These are phyloP conservation scores for Eunapius fragilis DNA, from an alignment of 37 sponge, comb jelly and placozoan genomes.

Conservation along the genomic window DNA sequence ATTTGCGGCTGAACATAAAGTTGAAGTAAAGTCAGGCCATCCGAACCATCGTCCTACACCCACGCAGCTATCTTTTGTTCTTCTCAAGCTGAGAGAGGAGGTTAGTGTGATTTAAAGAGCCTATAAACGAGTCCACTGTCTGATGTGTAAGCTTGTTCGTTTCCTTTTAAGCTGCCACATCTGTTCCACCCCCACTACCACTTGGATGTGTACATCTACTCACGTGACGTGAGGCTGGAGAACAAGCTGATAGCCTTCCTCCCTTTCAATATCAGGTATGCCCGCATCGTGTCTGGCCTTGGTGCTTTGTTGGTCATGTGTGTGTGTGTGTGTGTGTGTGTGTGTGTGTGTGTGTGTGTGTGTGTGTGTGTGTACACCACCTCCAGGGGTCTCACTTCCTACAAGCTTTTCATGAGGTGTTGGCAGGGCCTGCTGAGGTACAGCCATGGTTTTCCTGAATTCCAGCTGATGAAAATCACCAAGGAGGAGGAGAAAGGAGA, in stretches of 20 bases:
- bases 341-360: too few species aligned
- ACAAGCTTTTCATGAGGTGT: conserved; percentile 15
- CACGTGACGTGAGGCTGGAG: conserved; percentile 41
- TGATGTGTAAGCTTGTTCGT: neutral
- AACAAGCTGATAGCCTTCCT: conserved; percentile 29
- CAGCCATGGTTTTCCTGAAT: neutral
- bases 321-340: too few species aligned
- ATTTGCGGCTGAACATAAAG: neutral
- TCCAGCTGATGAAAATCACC: conserved; percentile 69
- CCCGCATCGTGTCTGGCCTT: too few species aligned
- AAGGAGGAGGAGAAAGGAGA: conserved; percentile 59
- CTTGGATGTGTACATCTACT: conserved; percentile 30
- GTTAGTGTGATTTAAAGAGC: conserved; percentile 3
- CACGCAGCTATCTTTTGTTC: conserved; percentile 51
- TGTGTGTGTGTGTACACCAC: too few species aligned
- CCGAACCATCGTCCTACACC: conserved; percentile 42
- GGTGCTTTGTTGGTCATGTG: too few species aligned
- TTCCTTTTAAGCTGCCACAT: conserved; percentile 43
- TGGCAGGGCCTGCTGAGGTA: neutral
- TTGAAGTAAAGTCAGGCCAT: neutral
- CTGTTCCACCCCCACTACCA: conserved; percentile 70
- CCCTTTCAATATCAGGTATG: neutral
- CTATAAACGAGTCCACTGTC: neutral
- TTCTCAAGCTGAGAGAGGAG: conserved; percentile 78
- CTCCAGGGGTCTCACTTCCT: conserved; percentile 17